Conservation (phyloP, 2,888 invertebrate genomes). For the Catocala sponsa region DNA sequence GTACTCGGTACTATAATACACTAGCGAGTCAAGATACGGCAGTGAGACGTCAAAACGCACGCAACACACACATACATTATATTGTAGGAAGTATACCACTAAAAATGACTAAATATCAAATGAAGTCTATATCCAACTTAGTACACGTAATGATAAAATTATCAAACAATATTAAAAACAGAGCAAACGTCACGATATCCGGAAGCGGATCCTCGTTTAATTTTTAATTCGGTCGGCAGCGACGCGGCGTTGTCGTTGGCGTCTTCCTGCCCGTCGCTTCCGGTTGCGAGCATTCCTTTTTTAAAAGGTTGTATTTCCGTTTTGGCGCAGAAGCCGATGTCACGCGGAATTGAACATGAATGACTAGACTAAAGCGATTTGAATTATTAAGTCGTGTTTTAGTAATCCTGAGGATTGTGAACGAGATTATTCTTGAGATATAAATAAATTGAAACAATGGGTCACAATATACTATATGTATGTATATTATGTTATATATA, state of each 20-base stretch:
- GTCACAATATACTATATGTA: no score
- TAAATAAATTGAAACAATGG: no score
- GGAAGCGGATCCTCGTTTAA: conserved; percentile 86
- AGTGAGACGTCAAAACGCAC: no score
- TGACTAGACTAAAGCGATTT: conserved; percentile 48
- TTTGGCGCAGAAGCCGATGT: conserved; percentile 70
- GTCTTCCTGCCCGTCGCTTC: conserved; percentile 85
- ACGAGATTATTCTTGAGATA: no score
- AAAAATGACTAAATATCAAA: no score
- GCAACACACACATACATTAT: no score
- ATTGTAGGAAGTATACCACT: no score
- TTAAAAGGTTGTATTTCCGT: conserved; percentile 85
- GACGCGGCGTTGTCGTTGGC: conserved; percentile 81
- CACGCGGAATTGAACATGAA: conserved; percentile 64
- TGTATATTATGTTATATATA: no score
- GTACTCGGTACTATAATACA: no score
- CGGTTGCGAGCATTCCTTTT: conserved; percentile 79
- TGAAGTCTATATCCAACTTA: conserved; percentile 16
- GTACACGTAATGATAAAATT: conserved; percentile 14
- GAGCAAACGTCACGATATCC: conserved; percentile 72
- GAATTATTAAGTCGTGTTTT: conserved; percentile 15
- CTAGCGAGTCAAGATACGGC: no score
- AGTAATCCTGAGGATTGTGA: conserved; percentile 4
- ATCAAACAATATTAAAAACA: conserved; percentile 49
- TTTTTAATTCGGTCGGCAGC: conserved; percentile 83